Evolutionary conservation across 2,113 vertebrate genomes (phyloP).

Genomic region (Gobio gobio): DNA sequence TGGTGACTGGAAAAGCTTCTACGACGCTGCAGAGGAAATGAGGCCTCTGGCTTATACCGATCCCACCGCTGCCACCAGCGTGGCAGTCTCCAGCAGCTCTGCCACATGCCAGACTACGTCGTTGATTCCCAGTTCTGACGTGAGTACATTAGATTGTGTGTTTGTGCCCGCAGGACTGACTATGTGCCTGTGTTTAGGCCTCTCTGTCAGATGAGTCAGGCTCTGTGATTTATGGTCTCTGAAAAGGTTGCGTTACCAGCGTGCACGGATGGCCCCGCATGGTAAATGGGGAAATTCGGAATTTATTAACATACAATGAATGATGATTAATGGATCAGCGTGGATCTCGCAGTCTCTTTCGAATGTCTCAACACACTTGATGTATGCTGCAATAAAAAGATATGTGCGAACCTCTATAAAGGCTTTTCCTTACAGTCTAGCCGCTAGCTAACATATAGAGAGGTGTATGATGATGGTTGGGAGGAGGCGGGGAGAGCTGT

Average conservation of each 20-base stretch:
- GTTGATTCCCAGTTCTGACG: slow-evolving; percentile 74
- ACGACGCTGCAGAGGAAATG: slow-evolving; percentile 24
- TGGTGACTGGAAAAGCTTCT: slow-evolving; percentile 17
- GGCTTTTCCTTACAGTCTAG: slow-evolving; percentile 60
- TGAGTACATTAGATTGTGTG: slow-evolving; percentile 79
- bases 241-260: slow-evolving; percentile 84
- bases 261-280: slow-evolving; percentile 78
- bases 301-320: slow-evolving; percentile 90
- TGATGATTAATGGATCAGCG: slow-evolving; percentile 86
- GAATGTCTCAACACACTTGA: slow-evolving; percentile 78
- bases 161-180: slow-evolving; percentile 80
- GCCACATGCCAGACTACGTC: slow-evolving; percentile 60
- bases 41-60: slow-evolving; percentile 51
- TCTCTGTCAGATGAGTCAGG: slow-evolving; percentile 84
- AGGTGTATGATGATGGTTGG: slow-evolving; percentile 31
- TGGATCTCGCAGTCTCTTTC: slow-evolving; percentile 80
- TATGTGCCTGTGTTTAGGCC: slow-evolving; percentile 80
- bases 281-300: slow-evolving; percentile 86
- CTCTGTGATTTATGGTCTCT: slow-evolving; percentile 81
- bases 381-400: slow-evolving; percentile 81
- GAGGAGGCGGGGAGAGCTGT: background rate
- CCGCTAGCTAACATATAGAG: slow-evolving; percentile 52
- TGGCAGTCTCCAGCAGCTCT: slow-evolving; percentile 35
- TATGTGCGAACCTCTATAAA: slow-evolving; percentile 70
- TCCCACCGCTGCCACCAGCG: slow-evolving; percentile 40